phyloP scores from a whole-genome alignment of 2,888 invertebrate species.

The Ophion obscuratus region DNA sequence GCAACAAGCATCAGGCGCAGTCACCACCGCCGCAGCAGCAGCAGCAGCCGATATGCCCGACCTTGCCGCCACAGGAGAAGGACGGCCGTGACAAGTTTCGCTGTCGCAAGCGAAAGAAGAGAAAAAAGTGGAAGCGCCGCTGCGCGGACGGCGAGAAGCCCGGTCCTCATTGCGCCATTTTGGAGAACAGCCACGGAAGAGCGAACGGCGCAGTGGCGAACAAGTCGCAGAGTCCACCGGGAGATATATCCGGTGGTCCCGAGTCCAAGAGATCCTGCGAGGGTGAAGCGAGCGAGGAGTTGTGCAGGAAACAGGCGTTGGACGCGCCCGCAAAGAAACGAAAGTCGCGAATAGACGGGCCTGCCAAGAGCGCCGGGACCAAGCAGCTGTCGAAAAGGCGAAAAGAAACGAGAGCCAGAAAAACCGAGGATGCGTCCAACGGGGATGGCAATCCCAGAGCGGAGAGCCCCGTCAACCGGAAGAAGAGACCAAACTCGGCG shows the following conservation, averaged over 20 bases:
- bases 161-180: constrained; percentile 74
- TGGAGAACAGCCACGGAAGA: constrained; percentile 25
- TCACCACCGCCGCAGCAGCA: constrained; percentile 57
- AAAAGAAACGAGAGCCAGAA: constrained; percentile 61
- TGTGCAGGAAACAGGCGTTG: constrained; percentile 76
- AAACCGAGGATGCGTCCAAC: constrained; percentile 55
- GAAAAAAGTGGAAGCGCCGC: constrained; percentile 84
- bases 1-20: constrained; percentile 73
- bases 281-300: constrained; percentile 77
- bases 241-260: constrained; percentile 58
- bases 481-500: neutral
- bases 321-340: constrained; percentile 79
- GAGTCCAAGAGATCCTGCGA: constrained; percentile 80
- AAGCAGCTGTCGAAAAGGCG: constrained; percentile 68
- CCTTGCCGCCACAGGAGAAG: constrained; percentile 76
- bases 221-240: constrained; percentile 44
- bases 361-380: neutral
- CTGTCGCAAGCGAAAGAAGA: constrained; percentile 85
- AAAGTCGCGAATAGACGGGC: constrained; percentile 84
- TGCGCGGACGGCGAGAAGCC: constrained; percentile 79
- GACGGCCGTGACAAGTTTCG: constrained; percentile 83
- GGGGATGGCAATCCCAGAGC: neutral
- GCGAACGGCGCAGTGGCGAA: constrained; percentile 26
- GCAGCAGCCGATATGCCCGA: constrained; percentile 81
- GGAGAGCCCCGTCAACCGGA: neutral